Evolutionary conservation across 2,888 invertebrate species (phyloP).

Genomic region (Troilus luridus): DNA sequence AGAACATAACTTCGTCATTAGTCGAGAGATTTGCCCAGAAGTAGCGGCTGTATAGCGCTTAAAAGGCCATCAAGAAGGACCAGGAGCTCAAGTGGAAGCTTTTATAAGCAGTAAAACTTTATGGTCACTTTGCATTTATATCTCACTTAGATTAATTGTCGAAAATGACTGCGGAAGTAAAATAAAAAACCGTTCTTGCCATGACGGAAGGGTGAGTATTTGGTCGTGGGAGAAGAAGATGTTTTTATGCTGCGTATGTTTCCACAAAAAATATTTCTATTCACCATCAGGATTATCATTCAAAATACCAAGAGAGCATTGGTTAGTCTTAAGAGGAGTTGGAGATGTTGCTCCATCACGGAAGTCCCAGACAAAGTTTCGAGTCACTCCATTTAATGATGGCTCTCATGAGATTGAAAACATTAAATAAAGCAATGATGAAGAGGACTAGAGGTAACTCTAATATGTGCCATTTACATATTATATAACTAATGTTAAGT

Average conservation of each 20-base stretch:
- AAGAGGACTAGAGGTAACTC: too few species aligned
- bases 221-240: too few species aligned
- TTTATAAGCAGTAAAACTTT: constrained; percentile 18
- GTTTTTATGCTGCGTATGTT: too few species aligned
- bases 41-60: background rate
- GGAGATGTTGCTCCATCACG: background rate
- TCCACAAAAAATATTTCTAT: background rate
- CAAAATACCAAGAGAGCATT: background rate
- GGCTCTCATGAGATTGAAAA: background rate
- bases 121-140: background rate
- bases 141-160: background rate
- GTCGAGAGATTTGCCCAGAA: background rate
- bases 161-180: background rate
- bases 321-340: background rate
- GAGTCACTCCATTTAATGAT: background rate
- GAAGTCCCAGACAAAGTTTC: background rate
- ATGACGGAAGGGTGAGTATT: too few species aligned
- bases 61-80: background rate
- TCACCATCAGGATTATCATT: background rate
- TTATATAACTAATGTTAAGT: too few species aligned
- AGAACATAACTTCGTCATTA: background rate
- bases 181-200: too few species aligned
- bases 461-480: too few species aligned
- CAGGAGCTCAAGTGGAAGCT: background rate
- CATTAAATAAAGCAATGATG: background rate